phyloP scores from a whole-genome alignment of 2,113 vertebrate species.

The Eupsittula cactorum region DNA sequence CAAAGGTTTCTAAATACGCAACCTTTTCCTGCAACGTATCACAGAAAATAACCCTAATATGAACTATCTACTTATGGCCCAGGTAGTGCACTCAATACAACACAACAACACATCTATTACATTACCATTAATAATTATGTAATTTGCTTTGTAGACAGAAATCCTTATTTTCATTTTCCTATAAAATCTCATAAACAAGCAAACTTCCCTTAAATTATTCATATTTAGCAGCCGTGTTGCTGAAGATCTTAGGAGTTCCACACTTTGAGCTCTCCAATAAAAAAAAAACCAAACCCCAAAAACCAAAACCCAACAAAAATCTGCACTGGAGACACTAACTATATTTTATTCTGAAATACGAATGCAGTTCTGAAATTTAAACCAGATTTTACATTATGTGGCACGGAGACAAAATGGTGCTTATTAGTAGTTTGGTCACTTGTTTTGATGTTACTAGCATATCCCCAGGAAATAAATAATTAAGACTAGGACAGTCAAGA shows the following conservation, averaged over 20 bases:
- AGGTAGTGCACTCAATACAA: background rate
- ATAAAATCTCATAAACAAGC: background rate
- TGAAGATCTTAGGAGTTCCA: background rate
- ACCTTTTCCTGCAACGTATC: background rate
- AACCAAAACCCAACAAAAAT: background rate
- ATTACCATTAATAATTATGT: background rate
- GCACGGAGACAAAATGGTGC: background rate
- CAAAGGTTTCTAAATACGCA: background rate
- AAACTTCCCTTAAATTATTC: background rate
- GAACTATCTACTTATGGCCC: background rate
- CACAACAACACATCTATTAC: background rate
- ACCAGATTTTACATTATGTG: background rate
- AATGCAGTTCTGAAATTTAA: background rate
- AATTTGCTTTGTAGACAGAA: background rate
- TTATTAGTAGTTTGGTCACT: background rate
- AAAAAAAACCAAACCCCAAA: background rate
- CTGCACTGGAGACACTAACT: background rate
- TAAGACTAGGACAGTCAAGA: background rate
- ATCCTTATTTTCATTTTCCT: background rate
- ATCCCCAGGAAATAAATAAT: background rate
- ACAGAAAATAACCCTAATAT: background rate
- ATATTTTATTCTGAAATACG: background rate
- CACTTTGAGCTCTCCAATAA: background rate
- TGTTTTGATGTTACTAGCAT: background rate
- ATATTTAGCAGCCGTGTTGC: background rate